Evolutionary conservation across 1,140 invertebrate species (phyloP), one percentile per base, ranked within the genome.

Genomic region (Scaptomyza montana): DNA sequence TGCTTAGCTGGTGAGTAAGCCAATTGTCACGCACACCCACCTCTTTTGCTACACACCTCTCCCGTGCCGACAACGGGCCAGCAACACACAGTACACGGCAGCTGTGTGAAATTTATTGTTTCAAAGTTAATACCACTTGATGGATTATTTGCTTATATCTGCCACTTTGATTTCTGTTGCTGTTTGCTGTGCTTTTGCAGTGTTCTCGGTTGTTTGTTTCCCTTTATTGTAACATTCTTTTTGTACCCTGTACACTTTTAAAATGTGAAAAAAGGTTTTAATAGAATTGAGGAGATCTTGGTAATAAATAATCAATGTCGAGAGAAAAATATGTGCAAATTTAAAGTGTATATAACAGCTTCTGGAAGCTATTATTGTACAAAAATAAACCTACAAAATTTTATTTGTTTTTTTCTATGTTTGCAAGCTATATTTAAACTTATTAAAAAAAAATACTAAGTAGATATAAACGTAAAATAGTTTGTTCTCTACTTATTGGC

Each of bases 111-210:
- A 90, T 90, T 90, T 90, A 90, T 90, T 90, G 87, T 87, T 82
- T 86, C 81, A 90, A 36, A 90, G 78, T 82, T 90, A 90, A 90
- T 90, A 73, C 81, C 87, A 90, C 86, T 90, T 90, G 86, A 90
- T 90, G 86, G 87, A 90, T 90, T 90, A 90, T 89, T 89, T 89
- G 53, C 82, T 86, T 89, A 82, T 82, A 74, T 66, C 53, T 73
- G 53, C 53, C 62, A 63, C 69, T 77, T 77, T 77, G 80, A 78
- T 80, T 89, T 86, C 67, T 70, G 63, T 87, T 78, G 73, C 78
- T 28, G 25, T 61, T 46, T 49, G 51, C 47, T 6, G 28, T 30
- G 1, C 19, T 28, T 53, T 49, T 33, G 16, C 10, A 28, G 2
- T 53, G 46, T 41, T 64, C 60, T 62, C 33, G 33, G 56, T 13